Evolutionary conservation across 2,888 invertebrate genomes (phyloP).

Genomic region (Anorthoa munda): DNA sequence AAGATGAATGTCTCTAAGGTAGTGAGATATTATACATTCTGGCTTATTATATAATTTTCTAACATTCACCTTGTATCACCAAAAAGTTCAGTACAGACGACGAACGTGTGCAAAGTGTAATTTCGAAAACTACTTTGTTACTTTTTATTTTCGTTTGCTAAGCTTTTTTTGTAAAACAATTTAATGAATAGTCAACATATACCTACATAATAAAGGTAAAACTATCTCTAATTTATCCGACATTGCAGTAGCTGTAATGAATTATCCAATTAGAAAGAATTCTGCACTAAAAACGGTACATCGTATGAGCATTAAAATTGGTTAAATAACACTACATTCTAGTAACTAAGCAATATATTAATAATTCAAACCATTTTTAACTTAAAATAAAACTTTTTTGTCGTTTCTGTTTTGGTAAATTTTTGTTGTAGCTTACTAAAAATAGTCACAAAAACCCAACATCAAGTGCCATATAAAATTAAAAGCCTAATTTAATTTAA

Average conservation of each 20-base stretch:
- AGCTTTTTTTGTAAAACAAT: not conserved
- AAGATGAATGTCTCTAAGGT: too few species aligned
- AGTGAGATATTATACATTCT: too few species aligned
- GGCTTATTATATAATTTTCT: too few species aligned
- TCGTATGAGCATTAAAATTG: not conserved
- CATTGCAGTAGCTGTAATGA: not conserved
- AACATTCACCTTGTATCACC: too few species aligned
- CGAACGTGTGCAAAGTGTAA: too few species aligned
- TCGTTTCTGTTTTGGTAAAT: too few species aligned
- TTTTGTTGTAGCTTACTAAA: too few species aligned
- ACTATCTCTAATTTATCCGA: not conserved
- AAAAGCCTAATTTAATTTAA: not conserved
- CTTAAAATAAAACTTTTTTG: too few species aligned
- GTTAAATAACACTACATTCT: not conserved
- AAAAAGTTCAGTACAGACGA: too few species aligned
- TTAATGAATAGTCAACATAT: not conserved
- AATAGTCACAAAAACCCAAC: too few species aligned
- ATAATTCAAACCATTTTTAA: not conserved
- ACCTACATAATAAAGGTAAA: not conserved
- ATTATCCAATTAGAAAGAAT: slow-evolving; percentile 20
- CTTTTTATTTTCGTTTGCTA: not conserved
- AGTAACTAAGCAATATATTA: not conserved
- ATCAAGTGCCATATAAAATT: too few species aligned
- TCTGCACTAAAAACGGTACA: slow-evolving; percentile 8
- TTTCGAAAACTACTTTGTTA: too few species aligned